Conservation (phyloP, 92 coral and sea anemone species). For the Zoanthus gigantus region DNA sequence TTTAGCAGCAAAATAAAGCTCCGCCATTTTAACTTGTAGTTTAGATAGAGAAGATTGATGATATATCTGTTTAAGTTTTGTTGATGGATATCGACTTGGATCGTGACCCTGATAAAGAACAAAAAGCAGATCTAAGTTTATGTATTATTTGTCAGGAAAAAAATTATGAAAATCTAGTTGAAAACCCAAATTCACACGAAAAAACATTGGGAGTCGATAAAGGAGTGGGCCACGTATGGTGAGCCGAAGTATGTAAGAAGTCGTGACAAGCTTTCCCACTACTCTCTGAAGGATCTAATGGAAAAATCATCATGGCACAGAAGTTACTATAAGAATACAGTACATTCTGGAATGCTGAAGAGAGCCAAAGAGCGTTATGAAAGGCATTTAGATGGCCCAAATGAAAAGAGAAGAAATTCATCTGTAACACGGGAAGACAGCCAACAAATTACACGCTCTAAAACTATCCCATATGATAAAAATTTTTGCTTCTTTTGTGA, state of each 20-base stretch:
- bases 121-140: slow-evolving; percentile 34
- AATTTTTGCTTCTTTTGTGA: background rate
- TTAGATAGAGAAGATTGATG: background rate
- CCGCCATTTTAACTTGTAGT: no score
- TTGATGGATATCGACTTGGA: background rate
- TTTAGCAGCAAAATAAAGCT: background rate
- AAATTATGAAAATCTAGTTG: no score
- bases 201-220: background rate
- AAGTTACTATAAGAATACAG: background rate
- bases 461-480: background rate
- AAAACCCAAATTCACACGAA: no score
- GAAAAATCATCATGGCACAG: background rate
- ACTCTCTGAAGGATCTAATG: background rate
- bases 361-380: background rate
- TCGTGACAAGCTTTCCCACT: background rate
- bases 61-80: background rate
- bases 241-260: background rate
- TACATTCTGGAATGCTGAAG: background rate
- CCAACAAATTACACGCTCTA: background rate
- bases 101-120: background rate
- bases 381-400: background rate
- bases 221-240: background rate
- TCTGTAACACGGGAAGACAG: background rate
- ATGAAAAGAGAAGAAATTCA: background rate
- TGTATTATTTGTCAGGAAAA: no score